Percentiles rank a stretch among this genome's conserved stretches.
These are phyloP conservation scores for Mnemiopsis leidyi DNA, from an alignment of 37 sponge, comb jelly and placozoan species.

Conservation along the genomic window DNA sequence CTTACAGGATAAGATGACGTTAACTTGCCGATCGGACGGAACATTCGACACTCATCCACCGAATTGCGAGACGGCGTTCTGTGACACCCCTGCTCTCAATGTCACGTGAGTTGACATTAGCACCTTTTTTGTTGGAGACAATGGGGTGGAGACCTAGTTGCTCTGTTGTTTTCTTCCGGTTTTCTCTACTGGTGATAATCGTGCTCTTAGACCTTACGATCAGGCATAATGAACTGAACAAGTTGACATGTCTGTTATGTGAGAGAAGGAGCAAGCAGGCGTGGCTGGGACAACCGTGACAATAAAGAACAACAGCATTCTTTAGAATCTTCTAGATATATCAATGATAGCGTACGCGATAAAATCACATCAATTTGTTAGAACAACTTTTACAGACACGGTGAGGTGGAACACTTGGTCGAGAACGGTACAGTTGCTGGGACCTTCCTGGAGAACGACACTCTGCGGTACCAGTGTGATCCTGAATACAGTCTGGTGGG, in stretches of 20 bases:
- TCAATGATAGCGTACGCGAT: too few relatives aligned
- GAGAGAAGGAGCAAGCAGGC: too few relatives aligned
- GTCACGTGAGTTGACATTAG: not conserved
- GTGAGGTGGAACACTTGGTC: slow-evolving; percentile 4
- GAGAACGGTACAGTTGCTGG: not conserved
- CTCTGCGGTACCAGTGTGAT: slow-evolving; percentile 1
- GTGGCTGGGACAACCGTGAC: too few relatives aligned
- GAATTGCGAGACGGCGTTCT: not conserved
- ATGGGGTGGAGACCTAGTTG: too few relatives aligned
- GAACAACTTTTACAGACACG: not conserved
- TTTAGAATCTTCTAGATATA: too few relatives aligned
- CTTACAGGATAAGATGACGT: not conserved
- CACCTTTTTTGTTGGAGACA: not conserved
- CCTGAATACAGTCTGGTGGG: slow-evolving; percentile 26
- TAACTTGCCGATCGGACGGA: slow-evolving; percentile 4
- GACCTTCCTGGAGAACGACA: not conserved
- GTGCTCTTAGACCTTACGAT: too few relatives aligned
- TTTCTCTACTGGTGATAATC: too few relatives aligned
- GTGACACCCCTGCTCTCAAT: slow-evolving; percentile 9
- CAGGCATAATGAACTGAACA: too few relatives aligned
- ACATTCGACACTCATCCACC: not conserved
- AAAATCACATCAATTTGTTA: too few relatives aligned
- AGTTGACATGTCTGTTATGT: too few relatives aligned
- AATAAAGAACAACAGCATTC: too few relatives aligned
- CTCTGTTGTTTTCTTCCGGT: too few relatives aligned